These are phyloP conservation scores for Epicauta chinensis DNA, from an alignment of 1,140 invertebrate genomes.

Conservation along the genomic window DNA sequence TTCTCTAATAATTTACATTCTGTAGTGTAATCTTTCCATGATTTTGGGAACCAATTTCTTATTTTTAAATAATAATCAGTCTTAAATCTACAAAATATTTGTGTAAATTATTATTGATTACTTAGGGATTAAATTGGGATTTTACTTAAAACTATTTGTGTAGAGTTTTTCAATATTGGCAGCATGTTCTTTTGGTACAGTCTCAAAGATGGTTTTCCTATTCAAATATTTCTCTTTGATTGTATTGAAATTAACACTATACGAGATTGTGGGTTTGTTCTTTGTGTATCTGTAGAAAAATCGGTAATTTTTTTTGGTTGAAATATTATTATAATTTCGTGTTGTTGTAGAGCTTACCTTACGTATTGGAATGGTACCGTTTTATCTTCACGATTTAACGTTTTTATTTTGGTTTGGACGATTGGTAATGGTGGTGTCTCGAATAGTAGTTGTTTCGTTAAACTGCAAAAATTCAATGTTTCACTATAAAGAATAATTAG, in stretches of 20 bases:
- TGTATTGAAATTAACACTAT: constrained; percentile 24
- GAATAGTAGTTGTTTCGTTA: constrained; percentile 24
- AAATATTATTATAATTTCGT: no score
- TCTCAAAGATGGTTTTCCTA: constrained; percentile 24
- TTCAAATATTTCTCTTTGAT: constrained; percentile 16
- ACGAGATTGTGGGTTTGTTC: constrained; percentile 25
- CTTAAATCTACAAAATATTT: constrained; percentile 2
- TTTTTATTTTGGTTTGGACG: constrained; percentile 20
- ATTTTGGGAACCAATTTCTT: constrained; percentile 33
- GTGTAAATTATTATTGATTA: no score
- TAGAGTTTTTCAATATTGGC: constrained; percentile 7
- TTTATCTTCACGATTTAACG: constrained; percentile 20
- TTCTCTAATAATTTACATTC: constrained; percentile 33
- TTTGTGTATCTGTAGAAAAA: constrained; percentile 29
- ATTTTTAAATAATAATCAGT: neutral
- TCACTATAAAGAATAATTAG: no score
- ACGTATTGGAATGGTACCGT: constrained; percentile 27
- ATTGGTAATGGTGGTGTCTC: constrained; percentile 25
- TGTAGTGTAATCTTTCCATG: constrained; percentile 21
- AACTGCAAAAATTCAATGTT: constrained; percentile 14
- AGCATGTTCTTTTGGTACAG: constrained; percentile 21
- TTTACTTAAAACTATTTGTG: neutral
- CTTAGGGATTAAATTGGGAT: no score
- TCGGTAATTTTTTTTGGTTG: neutral
- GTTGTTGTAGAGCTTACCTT: constrained; percentile 26